A percentile compares a stretch with the other conserved stretches of the same genome.
Conservation (phyloP, 1,140 invertebrate species). For the Aphaenogaster rudis region DNA sequence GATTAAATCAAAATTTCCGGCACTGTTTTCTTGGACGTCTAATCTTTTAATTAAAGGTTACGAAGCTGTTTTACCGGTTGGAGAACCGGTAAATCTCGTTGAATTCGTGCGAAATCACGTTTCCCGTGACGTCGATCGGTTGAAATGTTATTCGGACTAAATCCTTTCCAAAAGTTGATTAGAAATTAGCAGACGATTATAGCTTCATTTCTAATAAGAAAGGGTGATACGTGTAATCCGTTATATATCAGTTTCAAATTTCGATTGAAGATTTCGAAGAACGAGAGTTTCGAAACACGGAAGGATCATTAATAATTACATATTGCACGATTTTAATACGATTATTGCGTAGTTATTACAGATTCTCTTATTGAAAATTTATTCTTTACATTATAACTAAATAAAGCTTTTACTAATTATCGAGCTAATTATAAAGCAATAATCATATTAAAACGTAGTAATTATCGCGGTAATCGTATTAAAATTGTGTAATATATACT, state of each 20-base stretch:
- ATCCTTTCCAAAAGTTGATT: background rate
- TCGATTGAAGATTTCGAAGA: background rate
- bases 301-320: conserved; percentile 3
- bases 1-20: background rate
- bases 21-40: background rate
- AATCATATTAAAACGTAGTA: background rate
- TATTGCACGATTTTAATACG: conserved; percentile 6
- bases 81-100: background rate
- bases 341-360: background rate
- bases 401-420: conserved; percentile 28
- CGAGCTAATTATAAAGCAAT: background rate
- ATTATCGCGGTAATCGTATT: conserved; percentile 13
- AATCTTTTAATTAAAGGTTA: background rate
- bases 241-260: background rate
- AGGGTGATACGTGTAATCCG: background rate
- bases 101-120: background rate
- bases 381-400: conserved; percentile 17
- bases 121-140: background rate
- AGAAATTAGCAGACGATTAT: background rate
- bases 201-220: background rate
- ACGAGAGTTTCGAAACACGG: background rate
- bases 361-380: background rate
- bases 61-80: background rate
- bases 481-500: conserved; percentile 23
- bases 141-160: background rate